phyloP scores from a whole-genome alignment of 2,113 vertebrate genomes.

The Argyrosomus japonicus region DNA sequence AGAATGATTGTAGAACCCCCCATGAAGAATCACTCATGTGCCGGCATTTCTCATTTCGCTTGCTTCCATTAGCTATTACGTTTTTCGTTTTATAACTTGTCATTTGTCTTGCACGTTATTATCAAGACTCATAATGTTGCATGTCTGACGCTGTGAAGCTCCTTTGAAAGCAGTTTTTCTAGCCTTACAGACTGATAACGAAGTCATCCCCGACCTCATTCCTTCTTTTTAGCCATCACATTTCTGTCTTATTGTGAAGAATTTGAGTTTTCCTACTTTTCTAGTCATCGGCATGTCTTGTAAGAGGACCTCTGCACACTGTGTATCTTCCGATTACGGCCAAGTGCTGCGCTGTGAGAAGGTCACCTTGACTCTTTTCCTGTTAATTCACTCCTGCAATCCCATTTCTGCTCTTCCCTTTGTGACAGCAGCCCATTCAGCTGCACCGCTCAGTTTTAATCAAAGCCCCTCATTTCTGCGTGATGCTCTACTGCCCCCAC shows the following conservation, averaged over 20 bases:
- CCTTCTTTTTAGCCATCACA: background rate
- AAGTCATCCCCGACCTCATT: background rate
- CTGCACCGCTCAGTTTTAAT: constrained; percentile 34
- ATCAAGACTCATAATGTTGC: constrained; percentile 20
- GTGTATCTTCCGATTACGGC: background rate
- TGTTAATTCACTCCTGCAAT: constrained; percentile 5
- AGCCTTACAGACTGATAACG: background rate
- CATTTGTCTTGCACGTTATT: constrained; percentile 33
- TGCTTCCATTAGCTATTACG: constrained; percentile 33
- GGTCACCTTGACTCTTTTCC: constrained; percentile 56
- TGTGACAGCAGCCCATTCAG: constrained; percentile 9
- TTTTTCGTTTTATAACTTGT: constrained; percentile 35
- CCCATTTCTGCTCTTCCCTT: constrained; percentile 18
- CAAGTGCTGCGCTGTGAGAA: background rate
- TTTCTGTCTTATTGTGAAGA: constrained; percentile 5
- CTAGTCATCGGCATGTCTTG: constrained; percentile 1
- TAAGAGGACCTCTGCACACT: background rate
- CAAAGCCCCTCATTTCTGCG: background rate
- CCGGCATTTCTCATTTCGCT: constrained; percentile 40
- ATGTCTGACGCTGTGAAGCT: constrained; percentile 1
- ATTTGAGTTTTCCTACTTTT: constrained; percentile 10
- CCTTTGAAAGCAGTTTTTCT: background rate
- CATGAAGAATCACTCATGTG: constrained; percentile 35
- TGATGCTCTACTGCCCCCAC: constrained; percentile 77
- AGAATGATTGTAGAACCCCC: constrained; percentile 46